phyloP scores from a whole-genome alignment of 2,113 vertebrate genomes.

The Sturnus vulgaris region DNA sequence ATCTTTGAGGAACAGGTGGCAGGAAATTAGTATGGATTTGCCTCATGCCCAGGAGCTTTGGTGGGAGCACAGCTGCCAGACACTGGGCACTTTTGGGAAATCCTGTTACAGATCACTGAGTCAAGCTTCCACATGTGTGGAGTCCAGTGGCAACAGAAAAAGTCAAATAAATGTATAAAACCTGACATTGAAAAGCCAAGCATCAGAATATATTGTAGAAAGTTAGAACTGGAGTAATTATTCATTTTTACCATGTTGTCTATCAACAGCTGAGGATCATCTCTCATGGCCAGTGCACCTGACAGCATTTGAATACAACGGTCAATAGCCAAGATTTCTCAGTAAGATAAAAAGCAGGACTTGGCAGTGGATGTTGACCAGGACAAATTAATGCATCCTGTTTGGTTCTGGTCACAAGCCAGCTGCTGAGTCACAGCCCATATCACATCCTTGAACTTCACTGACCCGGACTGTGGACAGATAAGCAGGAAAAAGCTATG shows the following conservation, averaged over 20 bases:
- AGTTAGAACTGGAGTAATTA: not conserved
- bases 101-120: not conserved
- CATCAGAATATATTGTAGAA: not conserved
- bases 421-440: not conserved
- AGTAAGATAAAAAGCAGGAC: not conserved
- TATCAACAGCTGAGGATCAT: not conserved
- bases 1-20: not conserved
- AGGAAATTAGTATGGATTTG: not conserved
- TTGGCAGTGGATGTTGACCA: not conserved
- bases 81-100: not conserved
- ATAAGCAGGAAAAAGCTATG: not conserved
- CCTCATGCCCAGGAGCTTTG: not conserved
- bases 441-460: not conserved
- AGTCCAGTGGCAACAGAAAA: not conserved
- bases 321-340: not conserved
- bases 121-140: not conserved
- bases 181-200: not conserved
- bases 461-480: not conserved
- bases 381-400: constrained; percentile 20
- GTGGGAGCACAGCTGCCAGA: not conserved
- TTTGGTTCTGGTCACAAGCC: not conserved
- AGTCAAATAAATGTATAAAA: not conserved
- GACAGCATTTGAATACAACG: not conserved
- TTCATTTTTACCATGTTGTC: not conserved
- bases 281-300: not conserved